phyloP scores from a whole-genome alignment of 2,888 invertebrate genomes.

The Brachynemurus nebulosus region DNA sequence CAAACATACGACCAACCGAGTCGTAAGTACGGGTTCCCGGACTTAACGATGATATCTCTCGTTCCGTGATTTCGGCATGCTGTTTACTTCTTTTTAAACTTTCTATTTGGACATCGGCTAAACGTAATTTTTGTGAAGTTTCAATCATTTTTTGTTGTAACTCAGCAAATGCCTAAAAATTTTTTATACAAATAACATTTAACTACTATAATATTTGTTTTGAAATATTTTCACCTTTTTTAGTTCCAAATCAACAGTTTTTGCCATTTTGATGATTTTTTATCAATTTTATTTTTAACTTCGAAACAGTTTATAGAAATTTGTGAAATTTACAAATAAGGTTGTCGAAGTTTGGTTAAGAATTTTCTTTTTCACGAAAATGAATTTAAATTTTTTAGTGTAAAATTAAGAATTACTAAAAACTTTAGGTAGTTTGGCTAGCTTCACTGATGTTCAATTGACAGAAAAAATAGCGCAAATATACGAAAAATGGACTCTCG shows the following conservation, averaged over 20 bases:
- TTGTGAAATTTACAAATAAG: no score
- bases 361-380: no score
- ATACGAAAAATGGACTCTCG: no score
- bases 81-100: conserved; percentile 49
- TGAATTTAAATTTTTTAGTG: no score
- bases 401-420: no score
- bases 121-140: conserved; percentile 62
- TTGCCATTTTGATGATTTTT: conserved; percentile 13
- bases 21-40: conserved; percentile 58
- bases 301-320: no score
- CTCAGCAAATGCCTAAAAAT: conserved; percentile 56
- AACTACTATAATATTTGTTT: not conserved
- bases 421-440: no score
- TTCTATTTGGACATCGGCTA: conserved; percentile 66
- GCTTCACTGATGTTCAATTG: no score
- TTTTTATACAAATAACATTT: conserved; percentile 1
- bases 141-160: conserved; percentile 69
- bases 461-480: no score
- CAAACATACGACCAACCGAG: conserved; percentile 74
- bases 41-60: conserved; percentile 45
- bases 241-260: conserved; percentile 29
- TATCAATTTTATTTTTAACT: not conserved
- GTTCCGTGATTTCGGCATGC: conserved; percentile 57
- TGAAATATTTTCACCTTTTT: conserved; percentile 28
- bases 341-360: no score